Conservation (phyloP, 64 coral and sea anemone genomes). For the Dendrophyllia cribrosa region DNA sequence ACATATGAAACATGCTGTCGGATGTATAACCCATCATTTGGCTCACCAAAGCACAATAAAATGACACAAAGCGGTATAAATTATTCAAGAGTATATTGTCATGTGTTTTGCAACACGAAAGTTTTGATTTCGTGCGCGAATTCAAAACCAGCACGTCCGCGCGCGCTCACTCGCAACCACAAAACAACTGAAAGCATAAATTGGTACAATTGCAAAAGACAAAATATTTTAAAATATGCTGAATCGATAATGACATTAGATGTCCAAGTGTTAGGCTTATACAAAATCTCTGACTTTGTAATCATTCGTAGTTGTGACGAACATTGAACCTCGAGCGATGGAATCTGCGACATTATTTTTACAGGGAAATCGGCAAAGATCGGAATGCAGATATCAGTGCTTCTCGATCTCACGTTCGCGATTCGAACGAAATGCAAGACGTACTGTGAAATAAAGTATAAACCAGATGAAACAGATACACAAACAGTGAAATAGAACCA, state of each 20-base stretch:
- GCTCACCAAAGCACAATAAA: slow-evolving; percentile 56
- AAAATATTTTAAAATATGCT: slow-evolving; percentile 16
- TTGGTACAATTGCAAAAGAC: background rate
- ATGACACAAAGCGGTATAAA: slow-evolving; percentile 46
- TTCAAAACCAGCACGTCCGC: background rate
- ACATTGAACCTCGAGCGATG: background rate
- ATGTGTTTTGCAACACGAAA: slow-evolving; percentile 39
- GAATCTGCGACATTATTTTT: slow-evolving; percentile 28
- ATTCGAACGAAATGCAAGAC: background rate
- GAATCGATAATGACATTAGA: slow-evolving; percentile 1
- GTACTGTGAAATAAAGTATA: background rate
- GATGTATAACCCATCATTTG: slow-evolving; percentile 6
- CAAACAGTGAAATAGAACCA: background rate
- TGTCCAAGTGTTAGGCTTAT: background rate
- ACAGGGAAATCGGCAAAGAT: slow-evolving; percentile 18
- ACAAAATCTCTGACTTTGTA: background rate
- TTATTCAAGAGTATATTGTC: slow-evolving; percentile 50
- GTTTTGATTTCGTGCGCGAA: background rate
- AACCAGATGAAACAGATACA: background rate
- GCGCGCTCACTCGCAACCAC: background rate
- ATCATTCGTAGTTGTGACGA: background rate
- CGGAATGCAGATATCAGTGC: slow-evolving; percentile 34
- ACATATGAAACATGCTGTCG: slow-evolving; percentile 26
- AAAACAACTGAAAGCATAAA: slow-evolving; percentile 9
- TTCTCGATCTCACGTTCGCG: background rate